Evolutionary conservation across 1,140 invertebrate species (phyloP), one percentile per base, ranked within the genome.

Genomic region (Solenopsis invicta): DNA sequence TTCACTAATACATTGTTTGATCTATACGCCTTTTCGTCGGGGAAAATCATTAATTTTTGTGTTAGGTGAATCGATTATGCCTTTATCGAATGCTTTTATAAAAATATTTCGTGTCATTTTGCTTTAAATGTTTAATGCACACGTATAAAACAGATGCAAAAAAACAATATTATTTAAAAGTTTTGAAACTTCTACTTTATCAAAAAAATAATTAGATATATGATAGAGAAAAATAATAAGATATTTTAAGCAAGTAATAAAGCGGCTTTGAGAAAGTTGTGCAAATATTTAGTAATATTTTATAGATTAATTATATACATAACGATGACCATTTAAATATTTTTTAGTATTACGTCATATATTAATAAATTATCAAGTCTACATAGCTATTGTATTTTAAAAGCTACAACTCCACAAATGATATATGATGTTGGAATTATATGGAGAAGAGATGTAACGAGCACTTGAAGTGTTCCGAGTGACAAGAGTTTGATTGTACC

Each of bases 1-100:
- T 82, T 80, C 59, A 54, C 2, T 66, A 59, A 74, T 77, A 84
- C 77, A 78, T 88, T 77, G 80, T 77, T 87, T 71, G 56, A 61
- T 67, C 67, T n/a, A 41, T 64, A 41, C 24, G 59, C 52, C 50
- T 76, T 37, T 24, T 62, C 34, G 21, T 54, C 18, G 29, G 21
- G 3, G 16, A 56, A 61, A 62, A 16, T 12, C 48, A 87, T 89
- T 87, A 87, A 87, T 87, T 77, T 72, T 50, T 52, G 18, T 37
- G 18, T 52, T 52, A 37, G 8, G 56, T 29, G 16, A n/a, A 80
- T 81, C 52, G 41, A 45, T 21, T 50, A 54, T 82, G 8, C 1
- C 18, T 82, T 72, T 72, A 13, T 29, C n/a, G 13, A 24, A 80
- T 67, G 9, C 4, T 52, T 13, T 4, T 21, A 54, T 45, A 24